Evolutionary conservation across 2,113 vertebrate species (phyloP).

Genomic region (Craseonycteris thonglongyai): DNA sequence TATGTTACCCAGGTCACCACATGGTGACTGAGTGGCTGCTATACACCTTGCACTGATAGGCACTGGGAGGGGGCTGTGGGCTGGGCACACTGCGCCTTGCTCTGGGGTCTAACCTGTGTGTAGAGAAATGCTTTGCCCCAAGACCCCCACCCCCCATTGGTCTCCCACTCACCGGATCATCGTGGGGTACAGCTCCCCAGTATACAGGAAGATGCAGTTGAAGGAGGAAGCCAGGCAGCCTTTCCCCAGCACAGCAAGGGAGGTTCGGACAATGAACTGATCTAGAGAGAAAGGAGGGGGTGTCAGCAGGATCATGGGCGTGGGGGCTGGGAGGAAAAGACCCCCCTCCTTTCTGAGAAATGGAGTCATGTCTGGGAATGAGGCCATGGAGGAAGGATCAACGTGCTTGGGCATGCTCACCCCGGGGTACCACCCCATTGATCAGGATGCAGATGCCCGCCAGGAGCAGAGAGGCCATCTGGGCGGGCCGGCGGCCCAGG

Average conservation of each 20-base stretch:
- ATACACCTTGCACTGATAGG: background rate
- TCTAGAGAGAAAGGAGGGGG: conserved; percentile 73
- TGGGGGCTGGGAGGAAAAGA: background rate
- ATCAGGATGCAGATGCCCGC: conserved; percentile 80
- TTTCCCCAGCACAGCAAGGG: conserved; percentile 86
- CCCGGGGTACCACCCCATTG: conserved; percentile 87
- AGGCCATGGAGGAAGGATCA: background rate
- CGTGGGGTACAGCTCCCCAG: conserved; percentile 89
- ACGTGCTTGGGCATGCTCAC: conserved; percentile 71
- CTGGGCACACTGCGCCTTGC: rapidly evolving
- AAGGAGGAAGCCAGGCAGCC: conserved; percentile 86
- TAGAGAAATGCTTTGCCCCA: background rate
- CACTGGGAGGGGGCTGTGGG: background rate
- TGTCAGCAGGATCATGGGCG: background rate
- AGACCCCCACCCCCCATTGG: background rate
- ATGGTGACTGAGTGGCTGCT: background rate
- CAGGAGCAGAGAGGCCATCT: conserved; percentile 81
- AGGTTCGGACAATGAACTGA: conserved; percentile 78
- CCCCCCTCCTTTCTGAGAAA: background rate
- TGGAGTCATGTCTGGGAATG: background rate
- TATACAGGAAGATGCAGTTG: conserved; percentile 86
- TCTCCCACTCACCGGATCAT: conserved; percentile 81
- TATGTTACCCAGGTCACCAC: background rate
- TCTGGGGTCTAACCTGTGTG: background rate
- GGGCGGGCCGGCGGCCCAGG: conserved; percentile 85